Percentiles rank a stretch among this genome's conserved stretches.
Conservation (phyloP, 37 sponge, comb jelly and placozoan species). For the Theonella swinhoei region DNA sequence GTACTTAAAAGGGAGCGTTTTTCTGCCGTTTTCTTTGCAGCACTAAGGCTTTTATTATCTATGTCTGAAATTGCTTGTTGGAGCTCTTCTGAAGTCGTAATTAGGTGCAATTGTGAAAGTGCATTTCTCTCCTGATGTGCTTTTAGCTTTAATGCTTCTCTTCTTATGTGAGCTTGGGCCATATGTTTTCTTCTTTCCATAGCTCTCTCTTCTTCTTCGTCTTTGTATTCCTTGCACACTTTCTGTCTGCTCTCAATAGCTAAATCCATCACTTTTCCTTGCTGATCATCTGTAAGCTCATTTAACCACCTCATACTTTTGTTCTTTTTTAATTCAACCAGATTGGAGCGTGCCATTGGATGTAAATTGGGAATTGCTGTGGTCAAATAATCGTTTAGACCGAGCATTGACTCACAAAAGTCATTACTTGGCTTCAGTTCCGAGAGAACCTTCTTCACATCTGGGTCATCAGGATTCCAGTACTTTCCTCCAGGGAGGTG, state of each 20-base stretch:
- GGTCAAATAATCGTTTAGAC: conserved; percentile 44
- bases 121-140: conserved; percentile 4
- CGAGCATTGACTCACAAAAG: conserved; percentile 51
- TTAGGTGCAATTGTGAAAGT: conserved; percentile 25
- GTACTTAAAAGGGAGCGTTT: conserved; percentile 6
- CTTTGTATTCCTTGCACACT: conserved; percentile 7
- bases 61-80: conserved; percentile 4
- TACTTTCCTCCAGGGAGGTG: conserved; percentile 52
- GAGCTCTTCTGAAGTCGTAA: conserved; percentile 25
- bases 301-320: conserved; percentile 43
- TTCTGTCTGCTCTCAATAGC: conserved; percentile 18
- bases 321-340: conserved; percentile 48
- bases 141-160: conserved; percentile 17
- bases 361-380: conserved; percentile 36
- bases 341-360: conserved; percentile 39
- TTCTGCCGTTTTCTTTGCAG: background rate
- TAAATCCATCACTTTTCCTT: background rate
- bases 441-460: conserved; percentile 11
- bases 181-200: conserved; percentile 1
- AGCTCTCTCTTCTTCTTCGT: background rate
- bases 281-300: conserved; percentile 11
- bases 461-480: conserved; percentile 50
- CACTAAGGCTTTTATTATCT: background rate
- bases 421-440: conserved; percentile 53
- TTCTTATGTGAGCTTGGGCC: background rate